Evolutionary conservation across 2,888 invertebrate species (phyloP).

Genomic region (Oxycera nigricornis): DNA sequence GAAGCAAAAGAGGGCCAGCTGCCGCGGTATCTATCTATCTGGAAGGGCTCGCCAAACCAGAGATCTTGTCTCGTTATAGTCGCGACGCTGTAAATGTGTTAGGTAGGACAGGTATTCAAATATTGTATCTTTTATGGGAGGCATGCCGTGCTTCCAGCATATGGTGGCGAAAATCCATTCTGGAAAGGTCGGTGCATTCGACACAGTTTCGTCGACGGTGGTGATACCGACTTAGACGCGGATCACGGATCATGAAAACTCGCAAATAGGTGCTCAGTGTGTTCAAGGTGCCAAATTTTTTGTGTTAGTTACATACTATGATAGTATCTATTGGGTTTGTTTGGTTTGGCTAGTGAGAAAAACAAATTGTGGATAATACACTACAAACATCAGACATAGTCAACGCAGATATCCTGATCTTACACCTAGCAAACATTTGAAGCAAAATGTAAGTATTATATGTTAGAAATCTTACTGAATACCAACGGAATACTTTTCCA

Average conservation of each 20-base stretch:
- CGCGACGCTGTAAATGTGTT: slow-evolving; percentile 29
- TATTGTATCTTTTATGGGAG: slow-evolving; percentile 6
- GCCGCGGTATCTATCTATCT: slow-evolving; percentile 11
- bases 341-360: too few relatives aligned
- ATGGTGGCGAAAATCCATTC: slow-evolving; percentile 18
- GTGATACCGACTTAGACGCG: background rate
- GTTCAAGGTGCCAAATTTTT: background rate
- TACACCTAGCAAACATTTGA: too few relatives aligned
- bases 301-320: too few relatives aligned
- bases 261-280: background rate
- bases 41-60: slow-evolving; percentile 20
- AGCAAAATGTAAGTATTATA: too few relatives aligned
- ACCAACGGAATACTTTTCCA: too few relatives aligned
- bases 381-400: too few relatives aligned
- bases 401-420: too few relatives aligned
- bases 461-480: too few relatives aligned
- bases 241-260: background rate
- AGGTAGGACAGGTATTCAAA: slow-evolving; percentile 39
- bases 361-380: too few relatives aligned
- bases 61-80: background rate
- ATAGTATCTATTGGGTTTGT: too few relatives aligned
- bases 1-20: slow-evolving; percentile 4
- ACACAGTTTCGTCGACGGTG: background rate
- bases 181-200: background rate
- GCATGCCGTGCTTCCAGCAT: background rate